These are phyloP conservation scores for Dinocampus coccinellae DNA, from an alignment of 2,888 invertebrate species.

Conservation along the genomic window DNA sequence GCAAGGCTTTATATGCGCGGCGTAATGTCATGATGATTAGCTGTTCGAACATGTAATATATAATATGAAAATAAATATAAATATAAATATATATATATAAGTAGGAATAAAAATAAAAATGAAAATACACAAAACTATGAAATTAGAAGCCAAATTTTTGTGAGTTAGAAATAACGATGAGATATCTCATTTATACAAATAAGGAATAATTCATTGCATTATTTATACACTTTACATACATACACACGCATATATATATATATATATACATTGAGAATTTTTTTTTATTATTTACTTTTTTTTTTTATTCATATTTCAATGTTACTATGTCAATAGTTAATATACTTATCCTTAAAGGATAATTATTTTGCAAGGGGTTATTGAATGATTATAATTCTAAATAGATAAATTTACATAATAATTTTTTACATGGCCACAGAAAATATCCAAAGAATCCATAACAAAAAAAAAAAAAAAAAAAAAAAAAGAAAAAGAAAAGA, in stretches of 20 bases:
- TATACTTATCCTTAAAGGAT: not conserved
- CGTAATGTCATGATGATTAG: constrained; percentile 37
- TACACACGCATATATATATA: too few species aligned
- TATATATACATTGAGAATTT: too few species aligned
- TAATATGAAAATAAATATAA: constrained; percentile 6
- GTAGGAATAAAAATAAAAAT: not conserved
- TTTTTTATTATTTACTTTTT: too few species aligned
- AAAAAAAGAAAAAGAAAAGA: too few species aligned
- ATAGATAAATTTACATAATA: not conserved
- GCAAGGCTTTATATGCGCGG: constrained; percentile 33
- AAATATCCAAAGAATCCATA: not conserved
- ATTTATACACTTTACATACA: too few species aligned
- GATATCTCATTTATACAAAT: too few species aligned
- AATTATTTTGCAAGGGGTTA: not conserved
- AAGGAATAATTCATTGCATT: too few species aligned
- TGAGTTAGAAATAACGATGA: not conserved
- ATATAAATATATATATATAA: not conserved
- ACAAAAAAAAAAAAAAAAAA: not conserved
- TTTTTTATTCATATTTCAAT: not conserved
- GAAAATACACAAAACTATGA: not conserved
- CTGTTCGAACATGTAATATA: constrained; percentile 16
- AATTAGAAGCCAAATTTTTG: not conserved
- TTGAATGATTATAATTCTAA: not conserved
- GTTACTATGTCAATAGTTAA: not conserved
- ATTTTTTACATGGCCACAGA: not conserved